phyloP scores from a whole-genome alignment of 2,797 vertebrate genomes.

The Harpagifer antarcticus region DNA sequence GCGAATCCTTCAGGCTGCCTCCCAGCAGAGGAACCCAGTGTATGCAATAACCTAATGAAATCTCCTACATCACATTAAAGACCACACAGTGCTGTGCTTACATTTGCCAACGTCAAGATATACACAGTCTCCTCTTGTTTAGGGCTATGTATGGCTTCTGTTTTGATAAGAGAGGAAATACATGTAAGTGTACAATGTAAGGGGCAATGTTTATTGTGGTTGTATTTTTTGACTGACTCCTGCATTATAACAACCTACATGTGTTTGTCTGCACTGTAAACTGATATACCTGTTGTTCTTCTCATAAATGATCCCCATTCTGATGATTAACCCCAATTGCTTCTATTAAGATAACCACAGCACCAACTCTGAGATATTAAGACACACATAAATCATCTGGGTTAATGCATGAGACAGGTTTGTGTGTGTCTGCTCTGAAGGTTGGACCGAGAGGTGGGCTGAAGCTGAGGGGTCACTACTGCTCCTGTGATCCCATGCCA shows the following conservation, averaged over 20 bases:
- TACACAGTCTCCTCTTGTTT: no score
- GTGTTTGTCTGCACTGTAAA: slow-evolving; percentile 8
- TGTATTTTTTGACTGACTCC: not conserved
- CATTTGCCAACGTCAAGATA: no score
- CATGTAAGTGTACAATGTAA: no score
- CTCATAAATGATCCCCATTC: not conserved
- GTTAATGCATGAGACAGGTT: slow-evolving; percentile 16
- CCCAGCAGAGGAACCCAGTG: slow-evolving; percentile 23
- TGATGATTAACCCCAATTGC: not conserved
- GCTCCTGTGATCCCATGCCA: slow-evolving; percentile 22
- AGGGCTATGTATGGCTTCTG: no score
- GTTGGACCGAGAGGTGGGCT: slow-evolving; percentile 8
- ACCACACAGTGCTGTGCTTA: slow-evolving; percentile 35
- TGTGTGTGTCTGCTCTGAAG: not conserved
- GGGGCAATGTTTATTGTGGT: no score
- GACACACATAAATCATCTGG: slow-evolving; percentile 3
- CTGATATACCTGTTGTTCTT: not conserved
- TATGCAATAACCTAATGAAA: slow-evolving; percentile 39
- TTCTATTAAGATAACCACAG: not conserved
- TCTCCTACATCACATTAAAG: slow-evolving; percentile 42
- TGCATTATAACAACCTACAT: not conserved
- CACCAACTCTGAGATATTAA: not conserved
- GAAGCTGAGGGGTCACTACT: slow-evolving; percentile 26
- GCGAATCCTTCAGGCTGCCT: slow-evolving; percentile 40
- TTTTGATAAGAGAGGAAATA: no score